Evolutionary conservation across 2,888 invertebrate genomes (phyloP), one percentile per base, ranked within the genome.

Genomic region (Tenthredo amoena): DNA sequence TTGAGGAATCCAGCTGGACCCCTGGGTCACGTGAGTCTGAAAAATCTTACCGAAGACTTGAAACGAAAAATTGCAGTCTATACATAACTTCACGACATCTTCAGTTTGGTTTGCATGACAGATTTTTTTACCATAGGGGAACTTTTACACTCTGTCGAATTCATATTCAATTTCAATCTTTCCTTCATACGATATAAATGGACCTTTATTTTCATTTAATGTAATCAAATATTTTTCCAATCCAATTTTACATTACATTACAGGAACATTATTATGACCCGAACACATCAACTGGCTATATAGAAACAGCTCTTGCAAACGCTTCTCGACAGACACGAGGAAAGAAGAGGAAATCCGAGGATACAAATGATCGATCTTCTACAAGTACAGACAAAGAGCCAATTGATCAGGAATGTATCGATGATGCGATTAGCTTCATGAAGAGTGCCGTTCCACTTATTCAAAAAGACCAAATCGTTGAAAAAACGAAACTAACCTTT

Each of bases 181-280:
- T 43, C 1, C 10, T 2, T 10, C 10, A 10, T 43, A 43, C 10
- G 1, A 43, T 43, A 43, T 43, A 43, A 9, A 6, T 3, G 6
- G 12, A n/a, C 6, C 40, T n/a, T 26, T 18, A 26, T 62, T 72
- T 72, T 34, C 5, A 72, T 72, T 12, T 18, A n/a, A 72, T 72
- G 34, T 26, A 34, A 37, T 72, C 15, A 2, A 47, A 12, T 47
- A 47, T 47, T 15, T 2, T 12, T 15, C 4, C 1, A 47, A 47
- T 15, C 47, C 12, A 15, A 47, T 15, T 47, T 47, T 0, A 47
- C 4, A 47, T 34, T n/a, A 5, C 40, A 37, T 40, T 15, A 15
- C 40, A 72, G 72, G 72, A 72, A 72, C 37, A 34, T 12, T 72
- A 37, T 31, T 72, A 37, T 72, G n/a, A 72, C 72, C 72, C 72